Base-by-base conservation (phyloP, 2,888 invertebrate genomes). In the Oxycera nigricornis region DNA sequence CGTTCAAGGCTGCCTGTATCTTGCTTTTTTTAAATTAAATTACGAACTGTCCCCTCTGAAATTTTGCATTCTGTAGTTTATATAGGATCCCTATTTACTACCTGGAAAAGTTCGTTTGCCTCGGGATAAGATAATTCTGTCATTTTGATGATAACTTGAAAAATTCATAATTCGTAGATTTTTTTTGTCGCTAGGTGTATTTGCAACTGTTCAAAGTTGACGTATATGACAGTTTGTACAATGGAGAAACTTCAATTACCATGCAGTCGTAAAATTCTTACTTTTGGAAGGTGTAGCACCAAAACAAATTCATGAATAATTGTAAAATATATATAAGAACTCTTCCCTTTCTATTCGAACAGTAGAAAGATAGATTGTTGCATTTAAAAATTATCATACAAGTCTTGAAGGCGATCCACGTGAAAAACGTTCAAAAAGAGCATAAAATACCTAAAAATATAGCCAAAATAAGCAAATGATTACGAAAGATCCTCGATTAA, bases 221-320 rank as follows among this genome's bases (percentile, higher is more conserved):
- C n/a, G n/a, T 39, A 39, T 14, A 14, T 39, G 39, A 14, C 39
- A 7, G 14, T 39, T 39, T 9, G 39, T 14, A 14, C 26, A 24
- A 35, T 9, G 17, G 20, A 62, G 17, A 31, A 20, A 2, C 31
- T 17, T 35, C 7, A 26, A 17, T n/a, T 14, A n/a, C n/a, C n/a
- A n/a, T n/a, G n/a, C n/a, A n/a, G n/a, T n/a, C n/a, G n/a, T n/a
- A n/a, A n/a, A 35, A 35, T 7, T 35, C 35, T 35, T n/a, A 50
- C n/a, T 50, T 50, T 50, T 50, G 55, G 24, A 55, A 24, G 24
- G 1, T 20, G 55, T 55, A 55, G 55, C 55, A 24, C 1, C 55
- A 55, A 55, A 55, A 55, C 55, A 55, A 55, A 55, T 55, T 55
- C 55, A 55, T 55, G 24, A 55, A 55, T 6, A 14, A 55, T 1